These are phyloP conservation scores for Neuroterus valhalla DNA, from an alignment of 1,140 invertebrate genomes.

Conservation along the genomic window DNA sequence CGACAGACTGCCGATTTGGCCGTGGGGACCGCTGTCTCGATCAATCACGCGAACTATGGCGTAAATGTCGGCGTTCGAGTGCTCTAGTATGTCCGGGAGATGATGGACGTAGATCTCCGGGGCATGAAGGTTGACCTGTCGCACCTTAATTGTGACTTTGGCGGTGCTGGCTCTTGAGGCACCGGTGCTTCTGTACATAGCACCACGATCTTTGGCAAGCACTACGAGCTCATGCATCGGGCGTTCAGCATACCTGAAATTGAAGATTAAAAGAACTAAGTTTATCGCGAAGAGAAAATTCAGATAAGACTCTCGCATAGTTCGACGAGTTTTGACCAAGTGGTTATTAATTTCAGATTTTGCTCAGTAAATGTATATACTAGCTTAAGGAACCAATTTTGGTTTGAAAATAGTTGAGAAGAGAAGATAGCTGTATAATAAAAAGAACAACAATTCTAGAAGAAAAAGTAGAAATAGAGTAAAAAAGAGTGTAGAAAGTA, in stretches of 20 bases:
- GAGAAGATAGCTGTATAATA: no score
- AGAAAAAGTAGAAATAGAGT: no score
- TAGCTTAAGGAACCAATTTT: no score
- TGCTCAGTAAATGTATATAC: no score
- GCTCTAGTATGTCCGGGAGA: slow-evolving; percentile 88
- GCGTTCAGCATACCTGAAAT: slow-evolving; percentile 78
- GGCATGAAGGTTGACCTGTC: slow-evolving; percentile 89
- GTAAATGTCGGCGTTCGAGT: slow-evolving; percentile 90
- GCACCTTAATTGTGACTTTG: slow-evolving; percentile 84
- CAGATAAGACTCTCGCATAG: no score
- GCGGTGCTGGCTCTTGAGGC: slow-evolving; percentile 81
- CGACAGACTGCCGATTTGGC: slow-evolving; percentile 87
- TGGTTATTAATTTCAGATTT: neutral
- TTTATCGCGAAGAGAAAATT: no score
- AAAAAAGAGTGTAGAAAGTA: no score
- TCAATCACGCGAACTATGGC: slow-evolving; percentile 92
- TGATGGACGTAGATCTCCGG: slow-evolving; percentile 89
- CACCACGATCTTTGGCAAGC: slow-evolving; percentile 88
- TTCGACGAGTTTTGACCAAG: neutral
- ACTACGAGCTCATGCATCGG: slow-evolving; percentile 85
- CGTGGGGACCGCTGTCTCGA: slow-evolving; percentile 87
- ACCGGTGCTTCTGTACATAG: slow-evolving; percentile 78
- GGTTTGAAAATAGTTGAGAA: no score
- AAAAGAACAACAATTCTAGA: no score
- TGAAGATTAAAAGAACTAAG: neutral